phyloP scores from a whole-genome alignment of 2,113 vertebrate species.

The Pygoscelis adeliae region DNA sequence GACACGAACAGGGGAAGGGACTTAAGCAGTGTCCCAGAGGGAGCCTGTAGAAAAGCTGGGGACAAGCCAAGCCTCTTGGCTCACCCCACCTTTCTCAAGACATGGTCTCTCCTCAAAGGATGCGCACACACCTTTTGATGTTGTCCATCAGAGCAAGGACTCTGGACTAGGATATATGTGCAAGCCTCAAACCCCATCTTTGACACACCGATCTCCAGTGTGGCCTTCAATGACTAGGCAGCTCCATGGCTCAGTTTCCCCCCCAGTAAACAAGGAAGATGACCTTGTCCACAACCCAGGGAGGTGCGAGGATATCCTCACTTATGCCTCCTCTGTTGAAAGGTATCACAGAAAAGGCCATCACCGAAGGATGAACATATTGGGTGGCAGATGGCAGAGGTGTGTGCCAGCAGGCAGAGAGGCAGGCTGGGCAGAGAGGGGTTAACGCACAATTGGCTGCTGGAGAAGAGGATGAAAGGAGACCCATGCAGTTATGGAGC shows the following conservation, averaged over 20 bases:
- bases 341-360: background rate
- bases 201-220: background rate
- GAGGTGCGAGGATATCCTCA: rapidly evolving
- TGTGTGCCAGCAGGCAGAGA: background rate
- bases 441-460: background rate
- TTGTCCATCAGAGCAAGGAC: background rate
- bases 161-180: background rate
- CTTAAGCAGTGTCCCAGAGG: background rate
- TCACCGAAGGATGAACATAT: background rate
- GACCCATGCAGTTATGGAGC: background rate
- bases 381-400: background rate
- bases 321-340: background rate
- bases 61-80: background rate
- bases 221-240: background rate
- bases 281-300: background rate
- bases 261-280: background rate
- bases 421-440: background rate
- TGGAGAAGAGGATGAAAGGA: background rate
- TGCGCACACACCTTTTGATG: rapidly evolving
- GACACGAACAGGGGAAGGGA: background rate
- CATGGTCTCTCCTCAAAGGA: background rate
- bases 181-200: background rate
- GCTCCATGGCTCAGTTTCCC: background rate
- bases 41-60: background rate
- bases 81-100: background rate